Conservation (phyloP, 2,888 invertebrate genomes). For the Copidosoma aretas region DNA sequence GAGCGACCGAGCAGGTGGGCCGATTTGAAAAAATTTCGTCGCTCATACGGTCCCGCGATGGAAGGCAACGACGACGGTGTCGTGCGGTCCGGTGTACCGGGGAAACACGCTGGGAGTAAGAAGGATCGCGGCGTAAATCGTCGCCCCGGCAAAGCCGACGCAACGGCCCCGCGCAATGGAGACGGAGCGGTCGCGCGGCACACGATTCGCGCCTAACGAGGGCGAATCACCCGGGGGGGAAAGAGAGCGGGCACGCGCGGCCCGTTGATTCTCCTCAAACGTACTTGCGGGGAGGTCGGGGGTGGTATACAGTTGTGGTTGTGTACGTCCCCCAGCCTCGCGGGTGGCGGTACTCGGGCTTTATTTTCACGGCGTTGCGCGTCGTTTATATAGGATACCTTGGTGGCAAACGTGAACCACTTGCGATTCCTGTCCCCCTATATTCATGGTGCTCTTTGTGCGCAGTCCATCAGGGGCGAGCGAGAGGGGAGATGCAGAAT, state of each 20-base stretch:
- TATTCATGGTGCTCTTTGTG: background rate
- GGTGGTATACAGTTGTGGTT: background rate
- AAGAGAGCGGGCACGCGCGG: background rate
- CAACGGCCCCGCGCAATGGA: too few relatives aligned
- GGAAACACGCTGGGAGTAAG: too few relatives aligned
- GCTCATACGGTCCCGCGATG: too few relatives aligned
- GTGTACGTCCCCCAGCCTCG: background rate
- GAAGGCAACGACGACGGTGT: too few relatives aligned
- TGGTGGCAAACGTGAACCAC: background rate
- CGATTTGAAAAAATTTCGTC: background rate
- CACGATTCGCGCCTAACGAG: background rate
- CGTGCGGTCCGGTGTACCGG: too few relatives aligned
- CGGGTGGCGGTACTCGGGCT: background rate
- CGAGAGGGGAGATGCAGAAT: constrained; percentile 10
- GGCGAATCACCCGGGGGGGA: background rate
- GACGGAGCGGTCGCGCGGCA: background rate
- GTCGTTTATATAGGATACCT: background rate
- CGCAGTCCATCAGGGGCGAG: too few relatives aligned
- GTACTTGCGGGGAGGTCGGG: background rate
- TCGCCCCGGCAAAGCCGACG: too few relatives aligned
- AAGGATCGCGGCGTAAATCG: too few relatives aligned
- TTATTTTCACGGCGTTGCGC: background rate
- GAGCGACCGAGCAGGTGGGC: constrained; percentile 4
- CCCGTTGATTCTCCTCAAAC: background rate
- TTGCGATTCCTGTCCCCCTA: background rate